Base-by-base conservation (phyloP, 2,888 invertebrate genomes). In the Scaptomyza parva region DNA sequence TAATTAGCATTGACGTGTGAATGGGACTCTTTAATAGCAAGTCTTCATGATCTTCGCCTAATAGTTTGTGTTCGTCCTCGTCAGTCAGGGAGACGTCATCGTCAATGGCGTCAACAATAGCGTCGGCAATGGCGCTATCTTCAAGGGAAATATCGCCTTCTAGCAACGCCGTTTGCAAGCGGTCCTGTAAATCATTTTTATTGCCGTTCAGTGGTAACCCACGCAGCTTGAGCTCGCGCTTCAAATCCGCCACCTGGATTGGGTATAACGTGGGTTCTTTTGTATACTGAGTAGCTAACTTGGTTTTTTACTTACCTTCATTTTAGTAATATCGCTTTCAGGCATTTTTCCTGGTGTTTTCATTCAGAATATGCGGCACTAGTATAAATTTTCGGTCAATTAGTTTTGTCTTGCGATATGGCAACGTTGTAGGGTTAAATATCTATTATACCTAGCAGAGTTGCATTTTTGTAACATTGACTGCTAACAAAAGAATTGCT, bases 111-210 rank as follows among this genome's bases (percentile, higher is more conserved):
- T 55, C 66, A 30, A 87, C 88, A 1, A 90, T 76, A 7, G 88
- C 90, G 50, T 90, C 90, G 12, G 93, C 86, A 66, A 94, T 93
- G 22, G 94, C 90, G 2, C 91, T 86, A 22, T 92, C 91, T 11
- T 92, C 92, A 3, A 91, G 74, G 0, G 90, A 88, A 24, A 91
- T 80, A 51, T 91, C 91, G 5, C 91, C 91, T 47, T 90, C 91
- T n/a, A 91, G 61, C 78, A 94, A 89, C 1, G 93, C 93, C 8
- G 94, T 93, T 88, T 96, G 95, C 47, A 97, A 93, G 78, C 97
- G 93, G 74, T 96, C 95, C 40, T 96, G 93, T 53, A 97, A 92
- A 87, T 97, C 97, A 41, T 93, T 95, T 93, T 97, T 97, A 90
- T 97, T 96, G 5, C 97, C 97, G 48, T 94, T 92, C 8, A 94